Percentiles rank a stretch among this genome's conserved stretches.
These are phyloP conservation scores for Petrosia ficiformis DNA, from an alignment of 37 sponge, comb jelly and placozoan species.

Conservation along the genomic window DNA sequence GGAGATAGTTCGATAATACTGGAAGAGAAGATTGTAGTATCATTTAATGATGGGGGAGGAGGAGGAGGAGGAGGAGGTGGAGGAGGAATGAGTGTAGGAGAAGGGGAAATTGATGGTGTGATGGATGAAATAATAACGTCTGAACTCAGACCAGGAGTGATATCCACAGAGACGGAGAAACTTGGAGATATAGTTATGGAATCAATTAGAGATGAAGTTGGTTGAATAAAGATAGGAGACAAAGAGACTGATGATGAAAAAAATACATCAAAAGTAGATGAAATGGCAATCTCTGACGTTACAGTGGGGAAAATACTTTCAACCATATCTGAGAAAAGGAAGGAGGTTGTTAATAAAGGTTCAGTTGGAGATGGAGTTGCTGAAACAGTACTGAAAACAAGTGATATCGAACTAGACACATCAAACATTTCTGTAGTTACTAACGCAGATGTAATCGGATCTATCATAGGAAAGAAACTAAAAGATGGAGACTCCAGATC, in stretches of 20 bases:
- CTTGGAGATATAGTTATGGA: not conserved
- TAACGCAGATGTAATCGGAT: too few relatives aligned
- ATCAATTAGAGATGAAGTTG: too few relatives aligned
- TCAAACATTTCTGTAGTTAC: too few relatives aligned
- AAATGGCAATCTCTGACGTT: not conserved
- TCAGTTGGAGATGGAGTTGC: not conserved
- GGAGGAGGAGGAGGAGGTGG: not conserved
- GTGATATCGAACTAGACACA: too few relatives aligned
- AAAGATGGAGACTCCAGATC: too few relatives aligned
- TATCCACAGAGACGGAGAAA: not conserved
- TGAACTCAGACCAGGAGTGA: not conserved
- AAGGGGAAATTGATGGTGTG: not conserved
- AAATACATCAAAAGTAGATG: not conserved
- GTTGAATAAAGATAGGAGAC: too few relatives aligned
- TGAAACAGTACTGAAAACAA: constrained; percentile 1
- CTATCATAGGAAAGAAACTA: too few relatives aligned
- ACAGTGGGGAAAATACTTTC: too few relatives aligned
- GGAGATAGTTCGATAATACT: not conserved
- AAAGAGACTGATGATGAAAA: too few relatives aligned
- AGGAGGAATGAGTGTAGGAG: not conserved
- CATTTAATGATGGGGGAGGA: not conserved
- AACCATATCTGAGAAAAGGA: too few relatives aligned
- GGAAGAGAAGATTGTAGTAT: constrained; percentile 7
- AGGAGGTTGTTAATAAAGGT: not conserved
- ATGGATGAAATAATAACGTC: not conserved